Evolutionary conservation across 2,888 invertebrate species (phyloP).

Genomic region (Synanthedon tipuliformis): DNA sequence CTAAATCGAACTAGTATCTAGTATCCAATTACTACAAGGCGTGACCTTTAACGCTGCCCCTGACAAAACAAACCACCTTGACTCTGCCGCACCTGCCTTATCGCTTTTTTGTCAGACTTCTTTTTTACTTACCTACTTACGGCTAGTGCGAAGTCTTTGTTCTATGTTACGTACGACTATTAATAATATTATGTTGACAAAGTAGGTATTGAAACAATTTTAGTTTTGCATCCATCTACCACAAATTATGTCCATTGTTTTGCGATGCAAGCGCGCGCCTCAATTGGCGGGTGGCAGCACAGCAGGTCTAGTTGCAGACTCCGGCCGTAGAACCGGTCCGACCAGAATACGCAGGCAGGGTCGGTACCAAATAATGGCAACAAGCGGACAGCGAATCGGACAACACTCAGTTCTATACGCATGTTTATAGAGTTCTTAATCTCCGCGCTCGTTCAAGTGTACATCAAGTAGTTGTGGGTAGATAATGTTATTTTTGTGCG

Average conservation of each 20-base stretch:
- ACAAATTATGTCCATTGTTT: slow-evolving; percentile 28
- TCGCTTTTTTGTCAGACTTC: not conserved
- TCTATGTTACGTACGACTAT: no score
- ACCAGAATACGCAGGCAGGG: slow-evolving; percentile 53
- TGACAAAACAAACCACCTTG: slow-evolving; percentile 17
- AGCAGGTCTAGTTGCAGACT: slow-evolving; percentile 57
- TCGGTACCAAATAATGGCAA: slow-evolving; percentile 38
- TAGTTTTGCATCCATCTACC: slow-evolving; percentile 17
- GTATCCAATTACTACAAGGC: slow-evolving; percentile 33
- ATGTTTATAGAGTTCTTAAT: slow-evolving; percentile 26
- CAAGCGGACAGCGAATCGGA: slow-evolving; percentile 17
- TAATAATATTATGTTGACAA: not conserved
- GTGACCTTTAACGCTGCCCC: slow-evolving; percentile 26
- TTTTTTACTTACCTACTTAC: no score
- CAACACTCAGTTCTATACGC: slow-evolving; percentile 29
- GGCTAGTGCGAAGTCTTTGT: no score
- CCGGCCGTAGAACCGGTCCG: slow-evolving; percentile 55
- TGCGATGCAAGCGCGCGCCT: slow-evolving; percentile 48
- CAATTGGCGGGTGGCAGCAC: slow-evolving; percentile 53
- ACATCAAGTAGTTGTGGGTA: slow-evolving; percentile 24
- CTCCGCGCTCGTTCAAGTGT: slow-evolving; percentile 13
- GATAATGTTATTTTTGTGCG: slow-evolving; percentile 42
- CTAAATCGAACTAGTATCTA: slow-evolving; percentile 36
- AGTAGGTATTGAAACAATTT: not conserved
- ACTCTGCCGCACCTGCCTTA: slow-evolving; percentile 28